Evolutionary conservation across 1,140 invertebrate species (phyloP), one percentile per base, ranked within the genome.

Genomic region (Brachionus rubens): DNA sequence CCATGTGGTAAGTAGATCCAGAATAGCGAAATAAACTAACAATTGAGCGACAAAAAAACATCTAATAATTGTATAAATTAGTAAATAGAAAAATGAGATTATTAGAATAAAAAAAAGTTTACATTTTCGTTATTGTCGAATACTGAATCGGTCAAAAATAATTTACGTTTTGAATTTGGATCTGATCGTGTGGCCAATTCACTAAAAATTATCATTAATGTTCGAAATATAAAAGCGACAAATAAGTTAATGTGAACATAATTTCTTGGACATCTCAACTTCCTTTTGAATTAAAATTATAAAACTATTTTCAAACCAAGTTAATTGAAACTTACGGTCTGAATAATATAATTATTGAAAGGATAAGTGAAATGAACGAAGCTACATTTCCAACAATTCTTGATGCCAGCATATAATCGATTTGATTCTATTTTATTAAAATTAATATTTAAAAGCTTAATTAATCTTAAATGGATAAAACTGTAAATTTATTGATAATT

Each of bases 241-340:
- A 72, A 72, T 30, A 72, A 54, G 16, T 72, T 72, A 4, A 72
- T 72, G 41, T 72, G 68, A 54, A 72, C 68, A 36, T 50, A 54
- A n/a, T 72, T 72, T 48, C 68, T 48, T 33, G 68, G 68, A 30
- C 68, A 72, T 54, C 68, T 72, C 12, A 72, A 36, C 36, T 72
- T 72, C 40, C 68, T 36, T 36, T 72, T 19, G 28, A 50, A 21
- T 41, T 28, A n/a, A 24, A 41, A n/a, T n/a, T 1, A 21, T 43
- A 68, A 46, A 70, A 70, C n/a, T n/a, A n/a, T n/a, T n/a, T n/a
- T n/a, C n/a, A n/a, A n/a, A n/a, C n/a, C n/a, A n/a, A 52, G 30
- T 24, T 41, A 40, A 33, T 26, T 1, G 36, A 40, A 36, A 19
- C 10, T 65, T 65, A 65, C 59, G 59, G 59, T 41, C 59, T 41